phyloP scores from a whole-genome alignment of 2,888 invertebrate species.

The Schizaphis graminum region DNA sequence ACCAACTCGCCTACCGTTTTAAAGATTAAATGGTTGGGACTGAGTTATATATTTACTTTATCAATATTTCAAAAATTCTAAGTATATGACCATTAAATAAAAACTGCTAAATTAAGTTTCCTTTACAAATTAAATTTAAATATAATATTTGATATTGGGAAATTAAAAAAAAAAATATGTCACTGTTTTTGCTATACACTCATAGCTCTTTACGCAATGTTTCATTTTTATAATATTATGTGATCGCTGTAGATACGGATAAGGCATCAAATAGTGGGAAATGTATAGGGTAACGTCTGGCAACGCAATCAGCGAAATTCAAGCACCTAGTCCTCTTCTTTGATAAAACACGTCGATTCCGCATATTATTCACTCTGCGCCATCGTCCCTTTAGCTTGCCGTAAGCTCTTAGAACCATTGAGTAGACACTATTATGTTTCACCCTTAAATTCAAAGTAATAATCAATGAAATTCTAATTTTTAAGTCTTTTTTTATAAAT shows the following conservation, averaged over 20 bases:
- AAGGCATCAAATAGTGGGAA: constrained; percentile 34
- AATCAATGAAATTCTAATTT: constrained; percentile 9
- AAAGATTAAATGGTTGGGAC: neutral
- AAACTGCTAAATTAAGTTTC: neutral
- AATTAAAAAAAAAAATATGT: neutral
- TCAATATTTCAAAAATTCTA: neutral
- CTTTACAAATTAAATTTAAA: neutral
- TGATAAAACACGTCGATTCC: constrained; percentile 51
- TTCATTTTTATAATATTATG: constrained; percentile 41
- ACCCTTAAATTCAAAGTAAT: constrained; percentile 22
- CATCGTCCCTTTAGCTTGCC: neutral
- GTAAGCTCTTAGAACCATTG: constrained; percentile 26
- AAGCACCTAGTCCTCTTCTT: constrained; percentile 45
- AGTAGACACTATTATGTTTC: constrained; percentile 49
- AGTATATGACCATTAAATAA: neutral
- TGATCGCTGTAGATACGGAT: neutral
- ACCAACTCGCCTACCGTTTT: no score
- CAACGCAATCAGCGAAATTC: constrained; percentile 53
- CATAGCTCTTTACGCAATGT: neutral
- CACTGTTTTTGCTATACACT: neutral
- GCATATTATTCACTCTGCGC: constrained; percentile 28
- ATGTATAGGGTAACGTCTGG: constrained; percentile 37
- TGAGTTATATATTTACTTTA: neutral
- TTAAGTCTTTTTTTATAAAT: neutral
- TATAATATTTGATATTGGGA: neutral